phyloP scores from a whole-genome alignment of 2,888 invertebrate genomes.

The Drosophila maculinotata region DNA sequence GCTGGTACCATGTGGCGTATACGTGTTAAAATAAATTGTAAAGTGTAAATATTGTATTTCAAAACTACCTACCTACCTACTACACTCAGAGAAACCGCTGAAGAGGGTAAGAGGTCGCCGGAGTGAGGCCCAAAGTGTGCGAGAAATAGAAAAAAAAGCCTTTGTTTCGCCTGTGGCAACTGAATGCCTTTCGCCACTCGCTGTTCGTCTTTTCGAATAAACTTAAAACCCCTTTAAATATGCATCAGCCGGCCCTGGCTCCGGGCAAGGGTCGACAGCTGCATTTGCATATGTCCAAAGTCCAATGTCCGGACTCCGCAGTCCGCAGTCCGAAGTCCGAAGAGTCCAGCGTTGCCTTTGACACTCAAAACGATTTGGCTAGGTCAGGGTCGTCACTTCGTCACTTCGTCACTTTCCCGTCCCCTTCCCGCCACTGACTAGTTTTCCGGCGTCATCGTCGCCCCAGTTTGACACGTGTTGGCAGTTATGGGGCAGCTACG shows the following conservation, averaged over 20 bases:
- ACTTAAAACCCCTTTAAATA: slow-evolving; percentile 66
- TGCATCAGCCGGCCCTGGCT: slow-evolving; percentile 55
- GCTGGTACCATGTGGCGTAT: slow-evolving; percentile 46
- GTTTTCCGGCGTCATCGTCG: slow-evolving; percentile 58
- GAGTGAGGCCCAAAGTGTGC: not conserved
- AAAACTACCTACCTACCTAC: slow-evolving; percentile 27
- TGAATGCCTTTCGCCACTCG: slow-evolving; percentile 22
- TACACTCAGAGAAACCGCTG: slow-evolving; percentile 5
- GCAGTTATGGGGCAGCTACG: slow-evolving; percentile 66
- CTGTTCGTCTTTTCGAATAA: slow-evolving; percentile 43
- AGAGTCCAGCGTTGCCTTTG: slow-evolving; percentile 62
- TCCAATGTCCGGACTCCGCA: slow-evolving; percentile 19
- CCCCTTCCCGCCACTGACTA: not conserved
- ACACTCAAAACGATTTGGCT: slow-evolving; percentile 74
- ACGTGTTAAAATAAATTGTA: slow-evolving; percentile 73
- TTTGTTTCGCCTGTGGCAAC: slow-evolving; percentile 29
- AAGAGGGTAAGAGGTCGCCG: no score
- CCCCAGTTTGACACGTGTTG: slow-evolving; percentile 71
- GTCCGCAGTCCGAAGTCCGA: slow-evolving; percentile 1
- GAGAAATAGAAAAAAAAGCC: slow-evolving; percentile 4
- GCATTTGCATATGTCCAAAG: slow-evolving; percentile 71
- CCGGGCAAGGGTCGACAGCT: slow-evolving; percentile 52
- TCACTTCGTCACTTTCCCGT: not conserved
- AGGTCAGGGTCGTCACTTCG: slow-evolving; percentile 69
- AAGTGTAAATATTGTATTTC: slow-evolving; percentile 73